These are phyloP conservation scores for Agrotis segetum DNA, from an alignment of 2,888 invertebrate genomes.

Conservation along the genomic window DNA sequence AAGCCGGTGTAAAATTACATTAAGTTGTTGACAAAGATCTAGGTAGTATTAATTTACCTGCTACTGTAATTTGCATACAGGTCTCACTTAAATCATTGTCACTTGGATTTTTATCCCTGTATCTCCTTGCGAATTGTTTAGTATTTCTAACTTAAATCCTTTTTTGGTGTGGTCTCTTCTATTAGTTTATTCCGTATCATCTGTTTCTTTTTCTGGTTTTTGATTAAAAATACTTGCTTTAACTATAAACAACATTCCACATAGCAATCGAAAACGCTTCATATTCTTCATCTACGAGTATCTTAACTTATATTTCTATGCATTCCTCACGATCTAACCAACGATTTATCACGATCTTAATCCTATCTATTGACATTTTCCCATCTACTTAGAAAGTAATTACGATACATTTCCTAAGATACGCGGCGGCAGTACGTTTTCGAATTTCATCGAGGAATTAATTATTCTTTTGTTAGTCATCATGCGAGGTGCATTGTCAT, in stretches of 20 bases:
- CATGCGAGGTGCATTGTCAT: slow-evolving; percentile 83
- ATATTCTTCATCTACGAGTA: slow-evolving; percentile 4
- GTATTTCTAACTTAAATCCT: slow-evolving; percentile 1
- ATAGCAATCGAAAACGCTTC: not conserved
- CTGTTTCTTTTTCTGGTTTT: not conserved
- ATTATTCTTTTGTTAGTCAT: slow-evolving; percentile 86
- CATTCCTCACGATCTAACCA: slow-evolving; percentile 4
- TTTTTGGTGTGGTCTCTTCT: not conserved
- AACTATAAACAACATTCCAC: not conserved
- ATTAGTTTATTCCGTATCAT: not conserved
- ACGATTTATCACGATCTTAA: slow-evolving; percentile 47
- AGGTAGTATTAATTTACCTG: slow-evolving; percentile 46
- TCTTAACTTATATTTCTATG: slow-evolving; percentile 4
- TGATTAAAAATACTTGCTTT: slow-evolving; percentile 2
- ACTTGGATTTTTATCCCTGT: slow-evolving; percentile 33
- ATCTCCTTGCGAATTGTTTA: slow-evolving; percentile 24
- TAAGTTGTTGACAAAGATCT: slow-evolving; percentile 53
- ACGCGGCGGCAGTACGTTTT: slow-evolving; percentile 74
- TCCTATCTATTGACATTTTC: slow-evolving; percentile 56
- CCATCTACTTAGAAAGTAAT: slow-evolving; percentile 68
- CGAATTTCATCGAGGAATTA: slow-evolving; percentile 85
- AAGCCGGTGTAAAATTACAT: slow-evolving; percentile 55
- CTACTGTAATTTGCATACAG: slow-evolving; percentile 51
- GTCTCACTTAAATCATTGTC: slow-evolving; percentile 50
- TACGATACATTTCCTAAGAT: slow-evolving; percentile 75